phyloP scores from a whole-genome alignment of 2,113 vertebrate species.

The Neoarius graeffei region DNA sequence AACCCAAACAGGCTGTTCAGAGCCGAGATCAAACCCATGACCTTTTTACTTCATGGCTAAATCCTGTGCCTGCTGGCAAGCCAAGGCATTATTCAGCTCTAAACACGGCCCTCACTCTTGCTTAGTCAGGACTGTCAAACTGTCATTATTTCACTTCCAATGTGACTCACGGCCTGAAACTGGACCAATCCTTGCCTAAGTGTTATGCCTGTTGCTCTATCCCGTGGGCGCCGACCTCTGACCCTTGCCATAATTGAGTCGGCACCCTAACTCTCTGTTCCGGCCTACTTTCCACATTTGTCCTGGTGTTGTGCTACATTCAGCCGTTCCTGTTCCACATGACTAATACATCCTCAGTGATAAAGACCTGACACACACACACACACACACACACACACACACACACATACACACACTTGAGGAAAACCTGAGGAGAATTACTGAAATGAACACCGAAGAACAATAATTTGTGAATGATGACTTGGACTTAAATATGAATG shows the following conservation, averaged over 20 bases:
- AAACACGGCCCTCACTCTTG: not conserved
- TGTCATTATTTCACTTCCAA: constrained; percentile 1
- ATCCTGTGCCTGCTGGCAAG: not conserved
- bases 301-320: constrained; percentile 56
- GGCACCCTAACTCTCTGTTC: constrained; percentile 60
- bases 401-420: not conserved
- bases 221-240: constrained; percentile 65
- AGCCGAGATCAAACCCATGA: constrained; percentile 12
- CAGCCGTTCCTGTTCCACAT: constrained; percentile 46
- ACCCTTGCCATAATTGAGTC: constrained; percentile 67
- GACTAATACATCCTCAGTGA: constrained; percentile 51
- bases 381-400: too few relatives aligned
- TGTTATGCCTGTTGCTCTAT: constrained; percentile 38
- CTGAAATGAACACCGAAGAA: not conserved
- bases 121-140: constrained; percentile 13
- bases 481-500: not conserved
- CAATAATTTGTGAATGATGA: not conserved
- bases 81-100: not conserved
- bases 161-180: not conserved
- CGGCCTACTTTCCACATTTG: constrained; percentile 61
- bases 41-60: constrained; percentile 19
- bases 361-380: constrained; percentile 22
- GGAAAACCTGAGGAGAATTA: not conserved
- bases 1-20: constrained; percentile 8
- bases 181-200: constrained; percentile 46